A percentile compares a stretch with the other conserved stretches of the same genome.
phyloP scores from a whole-genome alignment of 2,888 invertebrate genomes.

The Clepsis dumicolana region DNA sequence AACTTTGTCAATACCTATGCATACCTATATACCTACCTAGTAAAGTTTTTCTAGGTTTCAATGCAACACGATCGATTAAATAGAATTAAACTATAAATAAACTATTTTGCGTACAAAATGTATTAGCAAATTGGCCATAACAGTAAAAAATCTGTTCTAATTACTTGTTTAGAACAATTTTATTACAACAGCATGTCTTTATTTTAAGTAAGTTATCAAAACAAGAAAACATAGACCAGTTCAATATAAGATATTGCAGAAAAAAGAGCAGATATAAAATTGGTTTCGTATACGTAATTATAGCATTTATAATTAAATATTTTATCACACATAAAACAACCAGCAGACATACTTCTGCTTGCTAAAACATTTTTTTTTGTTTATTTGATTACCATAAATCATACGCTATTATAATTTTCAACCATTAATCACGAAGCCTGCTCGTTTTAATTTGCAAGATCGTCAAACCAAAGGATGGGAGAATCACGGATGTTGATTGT shows the following conservation, averaged over 20 bases:
- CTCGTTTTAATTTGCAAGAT: neutral
- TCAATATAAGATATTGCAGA: neutral
- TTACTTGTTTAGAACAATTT: neutral
- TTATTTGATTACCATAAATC: neutral
- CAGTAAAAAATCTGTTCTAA: neutral
- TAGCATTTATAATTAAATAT: neutral
- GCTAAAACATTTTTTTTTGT: neutral
- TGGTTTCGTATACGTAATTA: neutral
- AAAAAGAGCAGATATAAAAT: neutral
- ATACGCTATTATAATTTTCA: slow-evolving; percentile 27
- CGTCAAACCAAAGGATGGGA: slow-evolving; percentile 25
- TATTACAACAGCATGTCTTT: slow-evolving; percentile 9
- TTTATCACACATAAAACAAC: neutral
- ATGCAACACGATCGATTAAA: too few species aligned
- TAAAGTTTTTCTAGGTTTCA: too few species aligned
- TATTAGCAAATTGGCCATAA: neutral
- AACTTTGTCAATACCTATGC: too few species aligned
- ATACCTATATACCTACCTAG: too few species aligned
- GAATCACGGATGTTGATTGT: slow-evolving; percentile 68
- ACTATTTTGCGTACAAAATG: neutral
- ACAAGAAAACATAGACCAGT: neutral
- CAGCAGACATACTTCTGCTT: neutral
- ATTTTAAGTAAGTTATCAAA: neutral
- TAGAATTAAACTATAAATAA: neutral
- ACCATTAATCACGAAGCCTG: slow-evolving; percentile 21